Conservation (phyloP, 2,797 vertebrate genomes). For the Semotilus atromaculatus region DNA sequence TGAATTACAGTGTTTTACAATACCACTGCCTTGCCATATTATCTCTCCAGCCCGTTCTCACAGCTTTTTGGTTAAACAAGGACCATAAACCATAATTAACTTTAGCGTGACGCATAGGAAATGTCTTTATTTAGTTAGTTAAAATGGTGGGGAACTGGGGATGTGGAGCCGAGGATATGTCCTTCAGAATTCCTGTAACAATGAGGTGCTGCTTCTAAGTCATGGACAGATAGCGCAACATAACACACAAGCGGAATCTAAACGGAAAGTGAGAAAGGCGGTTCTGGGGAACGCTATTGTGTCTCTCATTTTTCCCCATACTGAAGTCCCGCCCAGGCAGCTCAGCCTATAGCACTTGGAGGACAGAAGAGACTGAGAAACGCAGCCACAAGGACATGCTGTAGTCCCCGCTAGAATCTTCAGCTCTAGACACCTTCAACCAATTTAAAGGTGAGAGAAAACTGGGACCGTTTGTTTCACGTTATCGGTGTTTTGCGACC, state of each 20-base stretch:
- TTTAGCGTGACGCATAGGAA: slow-evolving; percentile 23
- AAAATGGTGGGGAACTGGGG: neutral
- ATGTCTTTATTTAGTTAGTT: slow-evolving; percentile 8
- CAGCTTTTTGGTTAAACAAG: neutral
- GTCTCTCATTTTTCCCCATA: neutral
- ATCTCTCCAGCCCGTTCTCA: neutral
- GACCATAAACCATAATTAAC: neutral
- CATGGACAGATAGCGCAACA: slow-evolving; percentile 13
- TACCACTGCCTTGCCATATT: neutral
- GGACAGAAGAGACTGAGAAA: slow-evolving; percentile 17
- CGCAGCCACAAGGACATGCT: slow-evolving; percentile 57
- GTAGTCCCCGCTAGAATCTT: slow-evolving; percentile 31
- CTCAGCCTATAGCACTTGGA: slow-evolving; percentile 24
- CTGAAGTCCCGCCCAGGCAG: slow-evolving; percentile 38
- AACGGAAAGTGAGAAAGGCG: slow-evolving; percentile 23
- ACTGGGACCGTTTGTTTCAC: neutral
- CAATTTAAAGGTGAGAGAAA: slow-evolving; percentile 48
- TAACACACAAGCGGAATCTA: neutral
- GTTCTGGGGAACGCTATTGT: slow-evolving; percentile 21
- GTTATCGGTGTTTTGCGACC: neutral
- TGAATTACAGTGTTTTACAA: slow-evolving; percentile 5
- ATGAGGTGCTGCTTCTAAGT: neutral
- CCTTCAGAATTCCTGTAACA: slow-evolving; percentile 2
- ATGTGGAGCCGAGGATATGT: neutral
- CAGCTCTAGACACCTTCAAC: slow-evolving; percentile 3